These are phyloP conservation scores for Fulica atra DNA, from an alignment of 2,113 vertebrate genomes.

Conservation along the genomic window DNA sequence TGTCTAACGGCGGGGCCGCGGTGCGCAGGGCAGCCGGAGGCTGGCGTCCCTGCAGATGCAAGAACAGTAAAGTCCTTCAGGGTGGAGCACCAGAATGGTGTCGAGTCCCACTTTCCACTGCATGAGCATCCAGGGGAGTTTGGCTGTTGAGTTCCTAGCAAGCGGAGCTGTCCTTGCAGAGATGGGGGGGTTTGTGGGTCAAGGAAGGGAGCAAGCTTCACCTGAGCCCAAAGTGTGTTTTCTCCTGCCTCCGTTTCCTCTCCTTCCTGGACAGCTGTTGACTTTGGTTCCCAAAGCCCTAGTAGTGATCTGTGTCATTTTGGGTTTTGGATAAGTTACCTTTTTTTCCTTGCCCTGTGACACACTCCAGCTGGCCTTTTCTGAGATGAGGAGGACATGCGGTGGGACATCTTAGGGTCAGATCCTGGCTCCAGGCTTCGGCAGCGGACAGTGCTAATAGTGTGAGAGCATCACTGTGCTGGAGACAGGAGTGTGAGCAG, in stretches of 20 bases:
- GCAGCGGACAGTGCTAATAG: neutral
- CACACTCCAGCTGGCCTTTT: neutral
- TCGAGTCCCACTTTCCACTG: neutral
- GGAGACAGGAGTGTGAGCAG: neutral
- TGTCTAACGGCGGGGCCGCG: neutral
- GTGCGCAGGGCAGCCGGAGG: neutral
- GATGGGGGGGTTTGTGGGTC: neutral
- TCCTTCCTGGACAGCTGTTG: constrained; percentile 50
- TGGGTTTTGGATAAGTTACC: constrained; percentile 1
- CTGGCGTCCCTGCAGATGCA: neutral
- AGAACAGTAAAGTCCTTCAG: neutral
- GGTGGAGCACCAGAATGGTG: neutral
- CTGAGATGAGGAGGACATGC: neutral
- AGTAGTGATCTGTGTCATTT: neutral
- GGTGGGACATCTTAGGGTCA: neutral
- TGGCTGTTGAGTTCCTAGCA: neutral
- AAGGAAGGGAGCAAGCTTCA: constrained; percentile 10
- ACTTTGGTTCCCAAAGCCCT: constrained; percentile 9
- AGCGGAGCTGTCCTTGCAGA: neutral
- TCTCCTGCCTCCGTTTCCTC: constrained; percentile 34
- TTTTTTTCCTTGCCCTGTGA: neutral
- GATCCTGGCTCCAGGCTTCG: neutral
- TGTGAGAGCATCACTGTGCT: neutral
- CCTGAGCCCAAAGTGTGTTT: neutral
- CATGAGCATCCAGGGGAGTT: neutral